These are phyloP conservation scores for Phyllotreta cruciferae DNA, from an alignment of 2,888 invertebrate genomes.

Conservation along the genomic window DNA sequence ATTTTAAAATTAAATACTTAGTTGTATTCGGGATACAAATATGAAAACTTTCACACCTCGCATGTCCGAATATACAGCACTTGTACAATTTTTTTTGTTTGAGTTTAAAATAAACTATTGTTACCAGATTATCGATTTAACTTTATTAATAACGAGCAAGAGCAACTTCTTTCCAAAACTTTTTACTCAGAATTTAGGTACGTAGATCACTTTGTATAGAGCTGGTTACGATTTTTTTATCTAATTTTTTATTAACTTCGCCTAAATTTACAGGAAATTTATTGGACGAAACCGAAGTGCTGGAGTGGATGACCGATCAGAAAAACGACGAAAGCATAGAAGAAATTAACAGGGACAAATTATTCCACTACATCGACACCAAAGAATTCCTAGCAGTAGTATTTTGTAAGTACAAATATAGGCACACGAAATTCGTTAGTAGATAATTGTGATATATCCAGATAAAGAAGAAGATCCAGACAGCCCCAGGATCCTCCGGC, in stretches of 20 bases:
- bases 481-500: slow-evolving; percentile 80
- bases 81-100: slow-evolving; percentile 42
- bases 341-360: slow-evolving; percentile 82
- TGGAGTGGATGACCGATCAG: slow-evolving; percentile 91
- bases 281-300: slow-evolving; percentile 79
- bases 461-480: slow-evolving; percentile 84
- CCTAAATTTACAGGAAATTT: slow-evolving; percentile 69
- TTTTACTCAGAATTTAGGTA: slow-evolving; percentile 31
- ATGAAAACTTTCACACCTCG: slow-evolving; percentile 51
- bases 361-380: slow-evolving; percentile 84
- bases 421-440: background rate
- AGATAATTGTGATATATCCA: slow-evolving; percentile 51
- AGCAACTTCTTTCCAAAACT: slow-evolving; percentile 55
- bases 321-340: slow-evolving; percentile 92
- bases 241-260: too few species aligned
- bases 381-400: slow-evolving; percentile 92
- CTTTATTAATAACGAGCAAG: too few species aligned
- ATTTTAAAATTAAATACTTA: slow-evolving; percentile 24
- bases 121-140: slow-evolving; percentile 6
- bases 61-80: slow-evolving; percentile 47
- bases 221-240: background rate
- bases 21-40: slow-evolving; percentile 47
- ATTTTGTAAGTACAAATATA: slow-evolving; percentile 76
- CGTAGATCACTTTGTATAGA: slow-evolving; percentile 7
- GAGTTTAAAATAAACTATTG: slow-evolving; percentile 39